Conservation (phyloP, 2,888 invertebrate species). For the Halocaridina rubra region DNA sequence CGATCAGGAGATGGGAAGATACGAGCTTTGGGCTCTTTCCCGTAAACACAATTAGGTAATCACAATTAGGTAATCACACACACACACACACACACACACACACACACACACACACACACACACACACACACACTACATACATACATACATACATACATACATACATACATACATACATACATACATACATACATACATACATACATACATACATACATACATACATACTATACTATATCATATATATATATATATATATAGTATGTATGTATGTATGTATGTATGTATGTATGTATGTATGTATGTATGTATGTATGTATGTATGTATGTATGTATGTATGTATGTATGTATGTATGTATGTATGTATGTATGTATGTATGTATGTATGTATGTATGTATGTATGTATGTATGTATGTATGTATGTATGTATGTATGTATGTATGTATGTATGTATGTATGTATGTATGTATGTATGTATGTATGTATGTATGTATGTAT, state of each 20-base stretch:
- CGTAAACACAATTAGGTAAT: no score
- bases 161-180: background rate
- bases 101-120: no score
- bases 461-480: background rate
- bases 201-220: background rate
- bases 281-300: background rate
- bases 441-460: background rate
- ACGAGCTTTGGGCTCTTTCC: no score
- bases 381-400: background rate
- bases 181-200: background rate
- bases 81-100: no score
- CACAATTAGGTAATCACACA: no score
- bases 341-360: background rate
- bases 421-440: background rate
- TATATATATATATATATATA: no score
- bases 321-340: background rate
- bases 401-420: background rate
- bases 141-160: background rate
- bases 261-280: no score
- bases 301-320: background rate
- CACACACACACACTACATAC: background rate
- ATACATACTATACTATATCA: no score
- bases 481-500: background rate
- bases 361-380: no score
- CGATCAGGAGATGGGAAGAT: no score